Conservation (phyloP, 2,888 invertebrate species). For the Metopia argyrocephala region DNA sequence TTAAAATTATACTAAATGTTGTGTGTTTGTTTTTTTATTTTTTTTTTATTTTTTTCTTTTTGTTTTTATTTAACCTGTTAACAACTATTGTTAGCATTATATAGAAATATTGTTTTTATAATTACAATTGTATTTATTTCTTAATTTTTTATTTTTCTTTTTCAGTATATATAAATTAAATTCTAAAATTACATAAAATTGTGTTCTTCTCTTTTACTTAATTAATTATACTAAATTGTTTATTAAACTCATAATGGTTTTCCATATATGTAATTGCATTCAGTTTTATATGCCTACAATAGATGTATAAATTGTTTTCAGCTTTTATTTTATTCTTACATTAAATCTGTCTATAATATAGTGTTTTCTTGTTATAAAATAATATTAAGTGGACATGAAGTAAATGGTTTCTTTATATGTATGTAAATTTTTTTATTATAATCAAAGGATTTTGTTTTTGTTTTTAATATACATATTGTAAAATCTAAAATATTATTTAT, state of each 20-base stretch:
- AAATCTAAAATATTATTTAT: constrained; percentile 6
- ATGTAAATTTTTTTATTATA: constrained; percentile 15
- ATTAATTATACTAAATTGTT: constrained; percentile 58
- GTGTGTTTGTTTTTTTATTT: background rate
- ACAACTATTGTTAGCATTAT: constrained; percentile 59
- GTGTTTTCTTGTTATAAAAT: constrained; percentile 21
- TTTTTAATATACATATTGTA: background rate
- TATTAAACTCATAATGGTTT: constrained; percentile 38
- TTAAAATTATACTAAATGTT: constrained; percentile 53
- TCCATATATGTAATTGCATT: constrained; percentile 62
- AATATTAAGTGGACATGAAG: constrained; percentile 19
- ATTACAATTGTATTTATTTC: constrained; percentile 39
- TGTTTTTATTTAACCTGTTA: constrained; percentile 53
- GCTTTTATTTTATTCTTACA: constrained; percentile 27
- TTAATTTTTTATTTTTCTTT: constrained; percentile 22
- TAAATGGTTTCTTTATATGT: constrained; percentile 18
- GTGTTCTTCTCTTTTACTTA: constrained; percentile 52
- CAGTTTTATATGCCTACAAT: constrained; percentile 21
- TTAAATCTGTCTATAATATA: constrained; percentile 6
- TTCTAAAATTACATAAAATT: constrained; percentile 51
- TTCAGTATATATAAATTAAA: too few species aligned
- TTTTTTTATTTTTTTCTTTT: background rate
- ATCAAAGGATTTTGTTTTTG: constrained; percentile 40
- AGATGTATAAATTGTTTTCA: constrained; percentile 32
- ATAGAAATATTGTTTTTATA: constrained; percentile 28